These are phyloP conservation scores for Dione vanillae DNA, from an alignment of 2,888 invertebrate species.

Conservation along the genomic window DNA sequence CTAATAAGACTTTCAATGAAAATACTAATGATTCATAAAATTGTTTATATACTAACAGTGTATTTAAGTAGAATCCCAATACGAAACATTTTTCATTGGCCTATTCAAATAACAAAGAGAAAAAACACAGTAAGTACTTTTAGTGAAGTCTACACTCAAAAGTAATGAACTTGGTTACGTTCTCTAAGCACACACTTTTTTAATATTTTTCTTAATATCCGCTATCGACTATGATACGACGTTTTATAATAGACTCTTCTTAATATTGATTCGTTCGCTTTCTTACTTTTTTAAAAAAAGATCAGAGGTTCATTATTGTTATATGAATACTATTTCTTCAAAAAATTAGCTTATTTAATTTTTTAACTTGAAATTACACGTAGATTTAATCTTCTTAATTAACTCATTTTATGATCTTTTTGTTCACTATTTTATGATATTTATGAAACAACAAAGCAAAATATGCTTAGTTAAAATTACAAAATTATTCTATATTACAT, in stretches of 20 bases:
- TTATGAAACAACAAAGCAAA: no score
- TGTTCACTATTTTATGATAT: no score
- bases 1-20: background rate
- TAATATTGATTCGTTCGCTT: background rate
- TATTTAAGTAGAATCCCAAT: background rate
- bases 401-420: no score
- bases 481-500: no score
- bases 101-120: background rate
- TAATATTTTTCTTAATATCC: conserved; percentile 6
- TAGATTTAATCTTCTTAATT: no score
- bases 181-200: background rate
- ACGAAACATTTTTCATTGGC: background rate
- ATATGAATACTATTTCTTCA: background rate
- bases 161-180: conserved; percentile 1
- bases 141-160: background rate
- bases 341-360: no score
- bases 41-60: no score
- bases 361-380: no score
- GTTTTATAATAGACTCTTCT: background rate
- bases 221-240: conserved; percentile 7
- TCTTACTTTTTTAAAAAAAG: background rate
- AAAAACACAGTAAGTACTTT: background rate
- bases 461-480: no score
- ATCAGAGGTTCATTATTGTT: background rate
- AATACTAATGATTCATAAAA: no score